A percentile compares a stretch with the other conserved stretches of the same genome.
Evolutionary conservation across 2,888 invertebrate species (phyloP).

Genomic region (Leptarthrus brevirostris): DNA sequence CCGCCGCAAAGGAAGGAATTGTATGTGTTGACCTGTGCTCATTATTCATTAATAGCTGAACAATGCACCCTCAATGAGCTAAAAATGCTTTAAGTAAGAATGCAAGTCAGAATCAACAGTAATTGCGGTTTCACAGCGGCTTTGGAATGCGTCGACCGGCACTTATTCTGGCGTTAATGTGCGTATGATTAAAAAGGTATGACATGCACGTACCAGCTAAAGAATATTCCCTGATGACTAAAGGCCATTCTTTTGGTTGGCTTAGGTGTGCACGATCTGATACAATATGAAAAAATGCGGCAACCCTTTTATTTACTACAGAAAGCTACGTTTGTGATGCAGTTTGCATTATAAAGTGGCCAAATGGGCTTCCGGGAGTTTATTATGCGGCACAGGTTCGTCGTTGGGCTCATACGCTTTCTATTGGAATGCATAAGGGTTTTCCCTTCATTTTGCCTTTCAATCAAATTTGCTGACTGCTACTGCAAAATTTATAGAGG

Average conservation of each 20-base stretch:
- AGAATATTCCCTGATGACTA: neutral
- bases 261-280: constrained; percentile 3
- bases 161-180: neutral
- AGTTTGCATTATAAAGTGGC: constrained; percentile 7
- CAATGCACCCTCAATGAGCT: neutral
- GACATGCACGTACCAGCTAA: neutral
- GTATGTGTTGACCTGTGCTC: neutral
- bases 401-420: neutral
- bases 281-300: constrained; percentile 5
- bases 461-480: no score
- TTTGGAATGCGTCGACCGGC: constrained; percentile 8
- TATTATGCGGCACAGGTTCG: neutral
- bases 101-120: neutral
- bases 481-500: no score
- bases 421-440: no score
- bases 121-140: constrained; percentile 1
- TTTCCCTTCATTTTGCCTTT: no score
- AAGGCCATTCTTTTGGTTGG: neutral
- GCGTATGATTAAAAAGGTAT: constrained; percentile 11
- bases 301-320: neutral
- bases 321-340: neutral
- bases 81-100: neutral
- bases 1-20: neutral
- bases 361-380: constrained; percentile 18
- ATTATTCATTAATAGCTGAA: constrained; percentile 20